Conservation (phyloP, 2,888 invertebrate genomes). For the Eledona agricola region DNA sequence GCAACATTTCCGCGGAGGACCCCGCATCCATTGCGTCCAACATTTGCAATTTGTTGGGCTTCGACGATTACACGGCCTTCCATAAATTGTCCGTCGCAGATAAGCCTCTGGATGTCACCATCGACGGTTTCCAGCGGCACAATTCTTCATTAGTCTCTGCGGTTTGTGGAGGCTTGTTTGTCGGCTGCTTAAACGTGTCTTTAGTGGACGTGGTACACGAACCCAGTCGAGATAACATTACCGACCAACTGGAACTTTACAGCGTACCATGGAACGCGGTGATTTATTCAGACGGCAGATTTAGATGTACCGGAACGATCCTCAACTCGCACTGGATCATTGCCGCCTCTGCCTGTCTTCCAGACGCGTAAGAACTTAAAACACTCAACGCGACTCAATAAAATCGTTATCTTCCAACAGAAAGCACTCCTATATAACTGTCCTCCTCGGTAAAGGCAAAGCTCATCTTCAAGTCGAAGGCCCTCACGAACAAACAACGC, state of each 20-base stretch:
- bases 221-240: constrained; percentile 43
- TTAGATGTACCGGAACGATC: constrained; percentile 75
- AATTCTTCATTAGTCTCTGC: constrained; percentile 22
- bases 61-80: constrained; percentile 61
- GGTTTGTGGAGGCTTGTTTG: constrained; percentile 66
- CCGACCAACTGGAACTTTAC: constrained; percentile 57
- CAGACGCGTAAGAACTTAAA: constrained; percentile 15
- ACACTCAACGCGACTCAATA: too few relatives aligned
- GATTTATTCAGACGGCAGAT: constrained; percentile 74
- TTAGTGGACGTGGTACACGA: constrained; percentile 53
- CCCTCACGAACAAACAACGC: constrained; percentile 75
- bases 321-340: constrained; percentile 75
- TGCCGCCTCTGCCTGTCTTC: constrained; percentile 64
- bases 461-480: constrained; percentile 68
- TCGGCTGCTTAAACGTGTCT: constrained; percentile 65
- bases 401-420: constrained; percentile 13
- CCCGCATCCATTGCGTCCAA: constrained; percentile 66
- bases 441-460: constrained; percentile 74
- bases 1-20: constrained; percentile 58
- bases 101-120: constrained; percentile 38
- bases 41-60: constrained; percentile 75
- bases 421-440: constrained; percentile 69
- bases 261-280: constrained; percentile 79
- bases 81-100: constrained; percentile 44
- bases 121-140: constrained; percentile 33